A percentile compares a stretch with the other conserved stretches of the same genome.
Evolutionary conservation across 2,888 invertebrate genomes (phyloP).

Genomic region (Scaptodrosophila latifasciaeformis): DNA sequence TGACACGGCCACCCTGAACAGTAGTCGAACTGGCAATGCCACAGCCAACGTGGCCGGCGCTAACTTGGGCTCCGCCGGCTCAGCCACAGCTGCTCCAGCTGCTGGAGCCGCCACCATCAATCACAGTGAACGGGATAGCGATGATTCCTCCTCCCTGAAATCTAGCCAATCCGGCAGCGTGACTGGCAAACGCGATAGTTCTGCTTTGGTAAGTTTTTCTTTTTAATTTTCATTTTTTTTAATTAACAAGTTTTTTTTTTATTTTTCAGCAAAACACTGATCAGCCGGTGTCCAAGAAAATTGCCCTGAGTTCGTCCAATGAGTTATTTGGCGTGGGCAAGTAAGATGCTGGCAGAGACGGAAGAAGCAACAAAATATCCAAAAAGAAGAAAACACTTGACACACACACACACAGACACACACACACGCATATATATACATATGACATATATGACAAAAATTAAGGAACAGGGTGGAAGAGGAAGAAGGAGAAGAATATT

Average conservation of each 20-base stretch:
- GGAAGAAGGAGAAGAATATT: no score
- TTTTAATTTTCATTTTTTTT: not conserved
- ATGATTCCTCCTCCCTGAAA: slow-evolving; percentile 33
- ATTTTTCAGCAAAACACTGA: slow-evolving; percentile 37
- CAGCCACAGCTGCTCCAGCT: slow-evolving; percentile 5
- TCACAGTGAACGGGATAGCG: slow-evolving; percentile 34
- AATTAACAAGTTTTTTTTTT: not conserved
- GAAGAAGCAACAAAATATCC: no score
- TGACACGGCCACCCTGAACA: slow-evolving; percentile 17
- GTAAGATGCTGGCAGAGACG: no score
- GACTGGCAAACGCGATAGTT: slow-evolving; percentile 26
- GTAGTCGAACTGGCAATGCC: slow-evolving; percentile 25
- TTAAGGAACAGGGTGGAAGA: no score
- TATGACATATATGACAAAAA: no score
- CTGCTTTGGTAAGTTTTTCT: slow-evolving; percentile 13
- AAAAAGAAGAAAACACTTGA: slow-evolving; percentile 7
- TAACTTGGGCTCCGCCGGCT: slow-evolving; percentile 39
- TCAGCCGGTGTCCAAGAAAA: slow-evolving; percentile 48
- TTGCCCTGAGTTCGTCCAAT: slow-evolving; percentile 25
- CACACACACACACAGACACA: slow-evolving; percentile 8
- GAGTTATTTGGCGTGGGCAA: slow-evolving; percentile 38
- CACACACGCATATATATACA: slow-evolving; percentile 10
- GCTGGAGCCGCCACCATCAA: slow-evolving; percentile 25
- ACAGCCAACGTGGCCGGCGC: slow-evolving; percentile 37
- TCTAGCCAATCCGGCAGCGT: slow-evolving; percentile 10